A percentile compares a stretch with the other conserved stretches of the same genome.
Conservation (phyloP, 2,113 vertebrate genomes). For the Chaetops frenatus region DNA sequence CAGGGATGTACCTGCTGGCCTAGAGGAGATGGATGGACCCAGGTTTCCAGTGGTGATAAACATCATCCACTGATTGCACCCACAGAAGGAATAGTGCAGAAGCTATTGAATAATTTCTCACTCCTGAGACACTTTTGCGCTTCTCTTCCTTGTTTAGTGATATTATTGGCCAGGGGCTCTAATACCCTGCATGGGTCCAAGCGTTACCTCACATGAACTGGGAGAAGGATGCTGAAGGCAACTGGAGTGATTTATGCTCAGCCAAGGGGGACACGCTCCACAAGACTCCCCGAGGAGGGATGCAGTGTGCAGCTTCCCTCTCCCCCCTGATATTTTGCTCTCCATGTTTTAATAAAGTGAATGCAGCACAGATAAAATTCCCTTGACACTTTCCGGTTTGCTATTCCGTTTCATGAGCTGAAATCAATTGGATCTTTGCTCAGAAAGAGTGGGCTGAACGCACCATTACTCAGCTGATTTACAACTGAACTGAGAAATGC, state of each 20-base stretch:
- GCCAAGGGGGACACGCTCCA: fast-evolving
- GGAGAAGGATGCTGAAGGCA: neutral
- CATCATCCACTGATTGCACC: neutral
- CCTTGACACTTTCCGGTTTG: neutral
- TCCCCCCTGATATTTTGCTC: neutral
- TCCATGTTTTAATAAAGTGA: neutral
- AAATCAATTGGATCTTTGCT: neutral
- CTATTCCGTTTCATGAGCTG: neutral
- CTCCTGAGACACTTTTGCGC: neutral
- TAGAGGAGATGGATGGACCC: neutral
- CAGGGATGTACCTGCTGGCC: neutral
- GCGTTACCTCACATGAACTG: neutral
- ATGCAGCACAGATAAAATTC: neutral
- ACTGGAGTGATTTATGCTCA: neutral
- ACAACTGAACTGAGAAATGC: neutral
- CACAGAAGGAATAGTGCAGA: neutral
- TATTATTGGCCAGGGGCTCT: neutral
- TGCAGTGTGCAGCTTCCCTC: fast-evolving
- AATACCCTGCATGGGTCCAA: neutral
- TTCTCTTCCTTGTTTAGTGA: neutral
- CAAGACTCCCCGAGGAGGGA: neutral
- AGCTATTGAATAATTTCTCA: neutral
- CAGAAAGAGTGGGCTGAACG: neutral
- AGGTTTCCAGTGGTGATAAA: neutral
- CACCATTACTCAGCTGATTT: constrained; percentile 6